Evolutionary conservation across 2,797 vertebrate species (phyloP), one percentile per base, ranked within the genome.

Genomic region (Rhinoraja longicauda): DNA sequence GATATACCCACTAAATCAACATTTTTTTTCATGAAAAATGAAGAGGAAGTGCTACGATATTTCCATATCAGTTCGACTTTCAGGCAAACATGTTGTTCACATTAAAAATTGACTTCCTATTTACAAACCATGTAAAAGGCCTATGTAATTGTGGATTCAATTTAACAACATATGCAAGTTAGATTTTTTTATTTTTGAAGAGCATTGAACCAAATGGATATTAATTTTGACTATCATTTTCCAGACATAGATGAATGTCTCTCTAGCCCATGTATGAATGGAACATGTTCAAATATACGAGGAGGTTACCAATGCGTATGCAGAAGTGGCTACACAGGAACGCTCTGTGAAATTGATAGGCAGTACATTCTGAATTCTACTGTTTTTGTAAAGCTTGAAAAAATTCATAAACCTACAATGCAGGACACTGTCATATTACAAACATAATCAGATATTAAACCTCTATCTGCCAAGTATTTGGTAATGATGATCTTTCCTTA

Each of bases 211-310:
- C 15, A 45, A 45, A 57, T 92, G 70, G 45, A 75, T 39, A 53
- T 6, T 92, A 92, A 73, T 92, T 57, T 8, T 72, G 70, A 75
- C 26, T 75, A 10, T 72, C 57, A 26, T 57, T 75, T 92, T 53
- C 24, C 45, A 92, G 90, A 92, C 53, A 70, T 75, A 53, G 7
- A 92, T 75, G 90, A 92, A 92, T 92, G 90, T 75, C 15, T 15
- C 1, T 17, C 39, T 9, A 57, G 45, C 57, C 90, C 90, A 26
- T 92, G 90, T 57, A n/a, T 73, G 39, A 92, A 92, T 75, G 90
- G 90, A 92, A 92, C 15, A 26, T 92, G 90, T 92, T 29, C 17
- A 39, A 92, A 92, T 53, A 92, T 6, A 7, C 70, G 0, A 73
- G 90, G 90, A 53, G 92, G 70, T 75, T 92, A 17, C 90, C 21